Evolutionary conservation across 2,797 vertebrate genomes (phyloP).

Genomic region (Zalophus californianus): DNA sequence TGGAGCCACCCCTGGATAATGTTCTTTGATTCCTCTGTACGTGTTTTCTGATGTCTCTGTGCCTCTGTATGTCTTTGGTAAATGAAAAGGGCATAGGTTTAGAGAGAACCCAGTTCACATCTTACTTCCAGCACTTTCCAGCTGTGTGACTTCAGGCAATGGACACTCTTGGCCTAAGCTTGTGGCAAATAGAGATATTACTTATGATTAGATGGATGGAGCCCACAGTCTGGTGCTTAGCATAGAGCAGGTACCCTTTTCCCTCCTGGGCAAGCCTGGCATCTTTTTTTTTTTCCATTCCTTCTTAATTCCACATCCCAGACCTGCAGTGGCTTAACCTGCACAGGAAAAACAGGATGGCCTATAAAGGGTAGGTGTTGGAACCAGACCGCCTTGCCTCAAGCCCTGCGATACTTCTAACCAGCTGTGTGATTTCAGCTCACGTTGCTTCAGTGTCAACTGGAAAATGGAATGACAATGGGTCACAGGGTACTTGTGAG

Average conservation of each 20-base stretch:
- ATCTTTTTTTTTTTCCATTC: background rate
- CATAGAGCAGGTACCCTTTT: background rate
- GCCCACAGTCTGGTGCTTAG: fast-evolving
- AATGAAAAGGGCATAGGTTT: background rate
- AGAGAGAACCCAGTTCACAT: background rate
- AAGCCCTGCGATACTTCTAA: background rate
- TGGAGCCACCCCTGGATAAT: fast-evolving
- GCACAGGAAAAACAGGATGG: background rate
- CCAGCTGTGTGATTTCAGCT: background rate
- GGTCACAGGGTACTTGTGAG: background rate
- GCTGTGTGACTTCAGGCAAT: background rate
- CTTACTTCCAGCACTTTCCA: background rate
- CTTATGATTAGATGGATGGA: no score
- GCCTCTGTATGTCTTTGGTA: background rate
- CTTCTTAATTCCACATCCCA: background rate
- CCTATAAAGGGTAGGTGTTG: no score
- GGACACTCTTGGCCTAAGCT: background rate
- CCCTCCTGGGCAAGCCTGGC: background rate
- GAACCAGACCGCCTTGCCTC: background rate
- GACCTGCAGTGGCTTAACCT: no score
- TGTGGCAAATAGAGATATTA: background rate
- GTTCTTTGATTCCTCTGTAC: background rate
- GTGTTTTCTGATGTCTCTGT: background rate
- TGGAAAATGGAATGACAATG: background rate
- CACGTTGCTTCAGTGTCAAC: background rate